A percentile compares a stretch with the other conserved stretches of the same genome.
These are phyloP conservation scores for Mastomys coucha DNA, from an alignment of 2,113 vertebrate species.

Conservation along the genomic window DNA sequence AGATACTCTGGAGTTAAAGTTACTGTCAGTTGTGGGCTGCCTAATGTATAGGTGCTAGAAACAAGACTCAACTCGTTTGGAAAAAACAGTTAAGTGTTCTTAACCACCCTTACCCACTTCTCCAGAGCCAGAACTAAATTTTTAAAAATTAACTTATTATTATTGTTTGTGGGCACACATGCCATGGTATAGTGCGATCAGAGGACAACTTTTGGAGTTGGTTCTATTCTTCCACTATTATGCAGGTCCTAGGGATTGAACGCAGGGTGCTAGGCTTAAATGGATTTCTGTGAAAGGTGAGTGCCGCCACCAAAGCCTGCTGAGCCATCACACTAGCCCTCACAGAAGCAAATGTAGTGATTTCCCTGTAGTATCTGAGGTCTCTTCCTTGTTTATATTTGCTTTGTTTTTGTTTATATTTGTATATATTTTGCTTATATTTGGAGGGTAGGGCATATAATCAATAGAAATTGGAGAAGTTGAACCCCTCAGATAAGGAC, in stretches of 20 bases:
- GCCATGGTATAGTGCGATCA: not conserved
- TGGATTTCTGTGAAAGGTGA: not conserved
- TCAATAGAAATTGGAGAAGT: conserved; percentile 50
- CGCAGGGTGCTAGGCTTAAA: too few relatives aligned
- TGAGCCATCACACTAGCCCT: not conserved
- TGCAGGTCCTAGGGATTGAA: not conserved
- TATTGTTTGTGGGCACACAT: not conserved
- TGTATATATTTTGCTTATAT: conserved; percentile 41
- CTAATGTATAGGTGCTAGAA: not conserved
- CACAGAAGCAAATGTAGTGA: not conserved
- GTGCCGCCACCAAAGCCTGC: not conserved
- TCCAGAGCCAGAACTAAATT: not conserved
- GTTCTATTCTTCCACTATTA: not conserved
- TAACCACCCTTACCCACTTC: not conserved
- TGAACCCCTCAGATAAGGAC: conserved; percentile 43
- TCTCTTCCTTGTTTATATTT: conserved; percentile 39
- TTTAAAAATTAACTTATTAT: not conserved
- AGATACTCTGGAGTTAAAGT: not conserved
- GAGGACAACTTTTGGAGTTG: not conserved
- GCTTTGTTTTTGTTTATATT: too few relatives aligned
- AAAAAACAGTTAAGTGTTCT: not conserved
- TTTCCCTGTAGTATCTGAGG: not conserved
- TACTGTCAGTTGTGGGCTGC: not conserved
- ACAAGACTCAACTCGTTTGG: not conserved
- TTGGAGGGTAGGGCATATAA: not conserved